Conservation (phyloP, 2,888 invertebrate genomes). For the Carterocephalus palaemon region DNA sequence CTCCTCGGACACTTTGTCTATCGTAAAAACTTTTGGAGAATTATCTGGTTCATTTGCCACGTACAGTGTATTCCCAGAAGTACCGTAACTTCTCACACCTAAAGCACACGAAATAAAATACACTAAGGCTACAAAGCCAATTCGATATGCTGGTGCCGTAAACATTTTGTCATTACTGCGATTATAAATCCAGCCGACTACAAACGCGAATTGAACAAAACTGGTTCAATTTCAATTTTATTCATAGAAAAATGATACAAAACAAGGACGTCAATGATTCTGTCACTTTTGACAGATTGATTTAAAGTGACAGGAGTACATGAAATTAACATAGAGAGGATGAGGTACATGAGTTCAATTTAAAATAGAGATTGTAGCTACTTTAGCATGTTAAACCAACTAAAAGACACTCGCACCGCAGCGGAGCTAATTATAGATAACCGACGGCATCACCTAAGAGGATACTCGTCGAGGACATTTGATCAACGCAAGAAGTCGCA, state of each 20-base stretch:
- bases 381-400: too few species aligned
- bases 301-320: neutral
- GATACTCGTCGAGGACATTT: too few species aligned
- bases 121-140: conserved; percentile 51
- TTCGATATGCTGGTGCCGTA: conserved; percentile 54
- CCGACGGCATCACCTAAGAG: too few species aligned
- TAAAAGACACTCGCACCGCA: too few species aligned
- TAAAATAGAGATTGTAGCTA: too few species aligned
- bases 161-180: conserved; percentile 74
- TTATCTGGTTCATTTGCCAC: conserved; percentile 50
- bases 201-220: conserved; percentile 47
- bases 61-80: conserved; percentile 53
- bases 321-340: too few species aligned
- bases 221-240: conserved; percentile 35
- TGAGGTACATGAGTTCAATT: too few species aligned
- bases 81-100: conserved; percentile 52
- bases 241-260: conserved; percentile 28
- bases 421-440: too few species aligned
- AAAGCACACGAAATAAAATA: conserved; percentile 50
- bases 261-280: conserved; percentile 23
- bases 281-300: conserved; percentile 15
- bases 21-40: conserved; percentile 49
- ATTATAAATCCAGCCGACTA: conserved; percentile 44
- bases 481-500: too few species aligned
- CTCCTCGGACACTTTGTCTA: conserved; percentile 50